Evolutionary conservation across 1,140 invertebrate species (phyloP).

Genomic region (Drosophila sproati): DNA sequence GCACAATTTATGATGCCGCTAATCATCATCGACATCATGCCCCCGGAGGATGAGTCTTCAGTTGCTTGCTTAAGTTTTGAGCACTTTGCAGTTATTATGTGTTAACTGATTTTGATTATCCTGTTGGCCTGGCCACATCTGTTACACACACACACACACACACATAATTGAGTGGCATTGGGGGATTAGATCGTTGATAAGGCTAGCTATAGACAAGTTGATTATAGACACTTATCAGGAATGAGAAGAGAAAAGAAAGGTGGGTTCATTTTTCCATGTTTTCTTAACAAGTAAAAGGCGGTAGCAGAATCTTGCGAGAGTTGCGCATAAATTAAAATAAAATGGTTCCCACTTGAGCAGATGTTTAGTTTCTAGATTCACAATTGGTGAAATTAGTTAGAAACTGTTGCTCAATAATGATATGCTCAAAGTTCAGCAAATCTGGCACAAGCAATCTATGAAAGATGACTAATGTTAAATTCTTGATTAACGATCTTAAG

Average conservation of each 20-base stretch:
- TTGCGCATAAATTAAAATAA: background rate
- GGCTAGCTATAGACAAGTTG: constrained; percentile 17
- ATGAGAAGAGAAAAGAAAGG: constrained; percentile 29
- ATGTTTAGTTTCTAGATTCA: no score
- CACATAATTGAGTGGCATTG: constrained; percentile 9
- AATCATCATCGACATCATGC: constrained; percentile 42
- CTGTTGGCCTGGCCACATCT: constrained; percentile 7
- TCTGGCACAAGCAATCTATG: no score
- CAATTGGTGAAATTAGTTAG: background rate
- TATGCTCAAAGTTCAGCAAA: background rate
- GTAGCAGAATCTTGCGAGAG: background rate
- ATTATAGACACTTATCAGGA: constrained; percentile 9
- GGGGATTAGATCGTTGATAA: constrained; percentile 1
- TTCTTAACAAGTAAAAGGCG: constrained; percentile 22
- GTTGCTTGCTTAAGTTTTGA: constrained; percentile 23
- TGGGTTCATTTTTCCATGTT: background rate
- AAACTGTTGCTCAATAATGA: background rate
- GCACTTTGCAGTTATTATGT: constrained; percentile 56
- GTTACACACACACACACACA: background rate
- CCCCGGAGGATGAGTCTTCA: constrained; percentile 44
- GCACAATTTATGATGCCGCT: constrained; percentile 52
- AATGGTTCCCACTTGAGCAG: background rate
- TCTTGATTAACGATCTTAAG: no score
- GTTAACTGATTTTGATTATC: constrained; percentile 55
- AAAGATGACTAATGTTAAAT: no score